Conservation (phyloP, 2,797 vertebrate species). For the Hipposideros larvatus region DNA sequence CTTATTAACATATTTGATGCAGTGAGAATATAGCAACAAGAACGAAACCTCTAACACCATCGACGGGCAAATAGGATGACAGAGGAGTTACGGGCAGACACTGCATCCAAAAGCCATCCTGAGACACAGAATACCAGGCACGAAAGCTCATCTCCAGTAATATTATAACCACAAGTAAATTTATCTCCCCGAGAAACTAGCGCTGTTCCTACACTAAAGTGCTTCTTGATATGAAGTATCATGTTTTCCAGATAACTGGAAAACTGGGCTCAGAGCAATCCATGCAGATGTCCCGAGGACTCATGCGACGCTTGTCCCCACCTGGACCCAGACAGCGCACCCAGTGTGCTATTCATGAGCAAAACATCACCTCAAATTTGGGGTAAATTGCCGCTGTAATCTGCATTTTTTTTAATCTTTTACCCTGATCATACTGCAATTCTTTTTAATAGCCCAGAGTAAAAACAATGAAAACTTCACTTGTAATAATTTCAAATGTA, state of each 20-base stretch:
- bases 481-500: slow-evolving; percentile 45
- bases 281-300: too few relatives aligned
- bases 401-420: background rate
- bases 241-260: background rate
- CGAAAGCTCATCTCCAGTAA: background rate
- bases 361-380: background rate
- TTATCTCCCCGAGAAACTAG: background rate
- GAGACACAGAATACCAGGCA: background rate
- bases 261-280: background rate
- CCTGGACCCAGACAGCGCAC: background rate
- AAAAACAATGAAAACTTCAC: background rate
- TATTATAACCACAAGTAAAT: background rate
- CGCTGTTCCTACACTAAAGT: background rate
- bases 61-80: background rate
- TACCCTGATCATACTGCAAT: background rate
- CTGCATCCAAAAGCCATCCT: background rate
- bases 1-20: background rate
- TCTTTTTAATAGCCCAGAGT: background rate
- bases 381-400: background rate
- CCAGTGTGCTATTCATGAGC: background rate
- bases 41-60: background rate
- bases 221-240: background rate
- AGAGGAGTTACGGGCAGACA: background rate
- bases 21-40: background rate
- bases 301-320: accelerated